Percentiles rank a stretch among this genome's conserved stretches.
phyloP scores from a whole-genome alignment of 2,797 vertebrate genomes.

The Tapera naevia region DNA sequence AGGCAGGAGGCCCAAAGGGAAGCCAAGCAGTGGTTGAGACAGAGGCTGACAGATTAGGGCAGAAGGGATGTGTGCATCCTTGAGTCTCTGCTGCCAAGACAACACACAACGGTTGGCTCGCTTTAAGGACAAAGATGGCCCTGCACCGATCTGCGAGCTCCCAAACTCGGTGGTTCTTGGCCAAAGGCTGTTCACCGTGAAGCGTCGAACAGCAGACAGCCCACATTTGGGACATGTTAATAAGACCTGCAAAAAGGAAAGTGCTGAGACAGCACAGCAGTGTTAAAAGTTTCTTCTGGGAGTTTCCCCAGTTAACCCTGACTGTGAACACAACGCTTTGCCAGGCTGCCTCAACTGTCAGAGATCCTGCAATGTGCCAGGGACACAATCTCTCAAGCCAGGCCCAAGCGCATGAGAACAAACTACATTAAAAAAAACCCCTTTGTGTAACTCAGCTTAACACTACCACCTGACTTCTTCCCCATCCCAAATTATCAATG shows the following conservation, averaged over 20 bases:
- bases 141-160: neutral
- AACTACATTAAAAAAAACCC: neutral
- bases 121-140: neutral
- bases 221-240: neutral
- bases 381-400: neutral
- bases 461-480: neutral
- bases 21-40: neutral
- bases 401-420: neutral
- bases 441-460: neutral
- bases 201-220: neutral
- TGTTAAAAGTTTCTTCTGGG: neutral
- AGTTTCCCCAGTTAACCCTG: neutral
- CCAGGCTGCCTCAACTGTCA: neutral
- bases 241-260: neutral
- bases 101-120: neutral
- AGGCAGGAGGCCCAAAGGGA: conserved; percentile 37
- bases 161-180: neutral
- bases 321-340: neutral
- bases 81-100: neutral
- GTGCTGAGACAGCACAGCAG: neutral
- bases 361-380: neutral
- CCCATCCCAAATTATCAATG: neutral
- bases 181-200: neutral
- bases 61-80: neutral
- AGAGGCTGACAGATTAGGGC: conserved; percentile 3